A percentile compares a stretch with the other conserved stretches of the same genome.
Evolutionary conservation across 1,140 invertebrate species (phyloP).

Genomic region (Papilio polyxenes): DNA sequence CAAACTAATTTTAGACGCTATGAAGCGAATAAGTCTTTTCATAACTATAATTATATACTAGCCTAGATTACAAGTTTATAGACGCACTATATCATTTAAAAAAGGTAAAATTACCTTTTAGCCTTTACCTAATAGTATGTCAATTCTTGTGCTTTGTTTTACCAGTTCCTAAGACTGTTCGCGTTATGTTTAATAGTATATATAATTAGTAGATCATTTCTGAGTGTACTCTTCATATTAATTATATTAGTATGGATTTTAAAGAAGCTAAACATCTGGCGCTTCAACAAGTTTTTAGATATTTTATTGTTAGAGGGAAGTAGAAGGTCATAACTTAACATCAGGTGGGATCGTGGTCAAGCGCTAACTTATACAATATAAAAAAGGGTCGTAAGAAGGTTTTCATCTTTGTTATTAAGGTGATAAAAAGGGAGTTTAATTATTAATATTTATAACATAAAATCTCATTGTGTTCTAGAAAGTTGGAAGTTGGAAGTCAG

Average conservation of each 20-base stretch:
- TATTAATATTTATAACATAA: too few relatives aligned
- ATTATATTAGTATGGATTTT: too few relatives aligned
- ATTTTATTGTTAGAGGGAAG: too few relatives aligned
- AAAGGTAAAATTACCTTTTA: background rate
- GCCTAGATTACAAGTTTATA: background rate
- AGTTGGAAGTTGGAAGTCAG: background rate
- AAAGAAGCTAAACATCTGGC: too few relatives aligned
- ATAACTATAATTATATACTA: background rate
- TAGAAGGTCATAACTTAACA: too few relatives aligned
- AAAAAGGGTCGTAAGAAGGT: too few relatives aligned
- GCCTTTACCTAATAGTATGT: background rate
- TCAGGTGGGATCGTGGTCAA: too few relatives aligned
- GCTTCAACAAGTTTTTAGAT: too few relatives aligned
- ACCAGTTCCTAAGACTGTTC: background rate
- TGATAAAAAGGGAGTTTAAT: too few relatives aligned
- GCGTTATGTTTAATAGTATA: background rate
- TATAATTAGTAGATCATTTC: background rate
- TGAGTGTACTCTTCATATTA: too few relatives aligned
- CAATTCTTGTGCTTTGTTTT: background rate
- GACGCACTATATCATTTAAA: background rate
- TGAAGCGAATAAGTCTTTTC: constrained; percentile 9
- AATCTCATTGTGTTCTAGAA: background rate
- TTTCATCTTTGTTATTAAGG: too few relatives aligned
- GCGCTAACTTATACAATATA: too few relatives aligned
- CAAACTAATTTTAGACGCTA: constrained; percentile 12